A percentile compares a stretch with the other conserved stretches of the same genome.
phyloP scores from a whole-genome alignment of 92 coral and sea anemone species.

The Palythoa grandis region DNA sequence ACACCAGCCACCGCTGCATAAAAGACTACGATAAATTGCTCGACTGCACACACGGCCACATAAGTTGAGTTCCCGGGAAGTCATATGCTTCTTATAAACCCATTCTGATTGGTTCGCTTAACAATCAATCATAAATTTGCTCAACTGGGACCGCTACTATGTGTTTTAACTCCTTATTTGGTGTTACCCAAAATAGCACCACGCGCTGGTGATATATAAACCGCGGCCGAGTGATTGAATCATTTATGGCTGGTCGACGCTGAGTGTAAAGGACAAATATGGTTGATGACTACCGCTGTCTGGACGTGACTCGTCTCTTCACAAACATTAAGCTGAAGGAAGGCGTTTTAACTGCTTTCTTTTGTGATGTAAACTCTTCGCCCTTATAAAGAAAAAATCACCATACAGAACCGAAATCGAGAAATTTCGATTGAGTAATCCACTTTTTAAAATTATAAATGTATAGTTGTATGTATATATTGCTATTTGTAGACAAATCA shows the following conservation, averaged over 20 bases:
- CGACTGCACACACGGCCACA: slow-evolving; percentile 77
- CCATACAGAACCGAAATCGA: background rate
- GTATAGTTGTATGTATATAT: background rate
- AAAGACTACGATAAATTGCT: slow-evolving; percentile 61
- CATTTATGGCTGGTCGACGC: slow-evolving; percentile 13
- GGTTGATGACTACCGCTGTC: background rate
- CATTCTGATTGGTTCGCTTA: slow-evolving; percentile 76
- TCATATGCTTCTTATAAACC: slow-evolving; percentile 77
- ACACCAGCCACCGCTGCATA: slow-evolving; percentile 2
- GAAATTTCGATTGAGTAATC: background rate
- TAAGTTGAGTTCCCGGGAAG: slow-evolving; percentile 71
- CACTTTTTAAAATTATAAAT: background rate
- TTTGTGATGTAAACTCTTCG: background rate
- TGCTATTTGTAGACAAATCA: background rate
- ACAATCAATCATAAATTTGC: slow-evolving; percentile 81
- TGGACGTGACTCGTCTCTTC: slow-evolving; percentile 28
- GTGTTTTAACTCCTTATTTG: slow-evolving; percentile 93
- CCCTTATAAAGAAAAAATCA: too few species aligned
- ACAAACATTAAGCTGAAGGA: background rate
- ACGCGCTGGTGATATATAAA: slow-evolving; percentile 68
- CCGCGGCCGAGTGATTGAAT: slow-evolving; percentile 27
- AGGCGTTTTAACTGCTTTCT: background rate
- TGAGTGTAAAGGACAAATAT: slow-evolving; percentile 25
- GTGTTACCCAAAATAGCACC: slow-evolving; percentile 93
- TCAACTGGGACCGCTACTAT: slow-evolving; percentile 68